Evolutionary conservation across 1,140 invertebrate genomes (phyloP).

Genomic region (Subanguina moxae): DNA sequence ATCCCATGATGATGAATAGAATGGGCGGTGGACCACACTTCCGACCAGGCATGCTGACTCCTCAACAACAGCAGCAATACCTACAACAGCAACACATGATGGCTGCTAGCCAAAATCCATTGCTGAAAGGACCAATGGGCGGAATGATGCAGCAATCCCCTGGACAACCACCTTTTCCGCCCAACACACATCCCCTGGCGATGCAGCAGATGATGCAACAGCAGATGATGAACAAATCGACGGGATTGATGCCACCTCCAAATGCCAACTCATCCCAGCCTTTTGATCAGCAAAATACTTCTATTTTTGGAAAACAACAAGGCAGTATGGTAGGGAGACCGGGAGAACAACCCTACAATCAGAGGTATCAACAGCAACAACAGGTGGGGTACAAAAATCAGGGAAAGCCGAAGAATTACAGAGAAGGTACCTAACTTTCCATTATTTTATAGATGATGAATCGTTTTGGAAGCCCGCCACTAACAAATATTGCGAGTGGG

Average conservation of each 20-base stretch:
- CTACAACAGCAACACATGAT: background rate
- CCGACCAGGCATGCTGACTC: background rate
- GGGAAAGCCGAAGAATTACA: too few relatives aligned
- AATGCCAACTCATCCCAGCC: background rate
- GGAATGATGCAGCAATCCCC: background rate
- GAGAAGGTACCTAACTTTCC: too few relatives aligned
- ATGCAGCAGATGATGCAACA: constrained; percentile 14
- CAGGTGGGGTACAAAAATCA: too few relatives aligned
- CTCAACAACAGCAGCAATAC: background rate
- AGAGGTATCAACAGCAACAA: too few relatives aligned
- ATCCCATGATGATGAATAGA: too few relatives aligned
- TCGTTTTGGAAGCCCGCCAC: constrained; percentile 9
- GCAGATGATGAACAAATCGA: background rate
- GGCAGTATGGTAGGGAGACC: too few relatives aligned
- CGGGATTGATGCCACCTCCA: background rate
- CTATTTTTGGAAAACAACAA: too few relatives aligned
- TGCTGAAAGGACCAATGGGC: too few relatives aligned
- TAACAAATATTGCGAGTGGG: background rate
- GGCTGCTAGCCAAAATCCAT: too few relatives aligned
- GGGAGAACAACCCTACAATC: too few relatives aligned
- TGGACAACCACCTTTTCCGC: background rate
- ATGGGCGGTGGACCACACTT: background rate
- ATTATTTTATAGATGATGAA: constrained; percentile 2
- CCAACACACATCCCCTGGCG: background rate
- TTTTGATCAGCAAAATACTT: background rate